phyloP scores from a whole-genome alignment of 2,113 vertebrate species.

The Mus spicilegus region DNA sequence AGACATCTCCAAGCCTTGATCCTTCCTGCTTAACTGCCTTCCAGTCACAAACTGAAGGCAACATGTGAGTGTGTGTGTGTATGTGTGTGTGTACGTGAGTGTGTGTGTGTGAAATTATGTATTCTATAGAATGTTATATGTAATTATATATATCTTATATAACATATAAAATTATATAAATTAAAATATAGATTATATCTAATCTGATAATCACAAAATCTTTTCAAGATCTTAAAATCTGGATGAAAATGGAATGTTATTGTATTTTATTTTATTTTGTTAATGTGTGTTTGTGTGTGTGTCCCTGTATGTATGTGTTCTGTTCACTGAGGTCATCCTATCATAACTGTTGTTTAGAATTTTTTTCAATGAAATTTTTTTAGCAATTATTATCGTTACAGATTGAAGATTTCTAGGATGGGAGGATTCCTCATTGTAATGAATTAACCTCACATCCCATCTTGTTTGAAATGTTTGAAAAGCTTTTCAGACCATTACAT shows the following conservation, averaged over 20 bases:
- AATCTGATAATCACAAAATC: neutral
- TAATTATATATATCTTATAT: no score
- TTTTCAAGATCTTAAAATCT: neutral
- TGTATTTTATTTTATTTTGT: neutral
- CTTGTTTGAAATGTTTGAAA: neutral
- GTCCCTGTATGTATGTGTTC: neutral
- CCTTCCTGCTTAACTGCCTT: neutral
- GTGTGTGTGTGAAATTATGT: no score
- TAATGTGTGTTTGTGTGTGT: neutral
- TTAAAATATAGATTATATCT: neutral
- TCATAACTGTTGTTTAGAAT: neutral
- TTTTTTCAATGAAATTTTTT: neutral
- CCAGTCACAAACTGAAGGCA: neutral
- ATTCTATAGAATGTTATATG: no score
- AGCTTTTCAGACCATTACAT: neutral
- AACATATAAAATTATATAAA: no score
- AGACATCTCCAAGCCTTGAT: neutral
- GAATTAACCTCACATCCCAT: neutral
- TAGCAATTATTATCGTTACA: neutral
- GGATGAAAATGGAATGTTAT: neutral
- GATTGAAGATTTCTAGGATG: neutral
- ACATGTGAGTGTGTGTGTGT: neutral
- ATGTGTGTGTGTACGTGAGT: neutral
- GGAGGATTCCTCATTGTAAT: neutral
- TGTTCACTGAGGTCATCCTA: neutral